Evolutionary conservation across 2,113 vertebrate species (phyloP), one percentile per base, ranked within the genome.

Genomic region (Crocuta crocuta): DNA sequence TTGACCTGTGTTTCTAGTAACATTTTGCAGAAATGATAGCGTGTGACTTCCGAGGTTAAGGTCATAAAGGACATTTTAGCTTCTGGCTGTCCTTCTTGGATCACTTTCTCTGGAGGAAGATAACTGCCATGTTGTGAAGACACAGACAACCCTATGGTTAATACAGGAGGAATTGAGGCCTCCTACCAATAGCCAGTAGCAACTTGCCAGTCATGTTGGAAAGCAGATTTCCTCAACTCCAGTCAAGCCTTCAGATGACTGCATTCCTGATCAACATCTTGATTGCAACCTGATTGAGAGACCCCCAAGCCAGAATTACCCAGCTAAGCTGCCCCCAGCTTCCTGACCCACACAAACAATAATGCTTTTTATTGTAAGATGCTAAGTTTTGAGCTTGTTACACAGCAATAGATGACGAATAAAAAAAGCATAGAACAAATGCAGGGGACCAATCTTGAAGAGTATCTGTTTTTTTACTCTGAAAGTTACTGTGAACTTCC

Each of bases 1-100:
- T 43, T 93, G n/a, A 53, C 31, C 39, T 79, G 5, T 33, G 43
- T 88, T 78, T 68, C 55, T 48, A 63, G 3, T 70, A 28, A 73
- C 48, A 91, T 58, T 91, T 91, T 94, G 35, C 45, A 84, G 21
- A 95, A 92, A 68, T 76, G 43, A 80, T 53, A n/a, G 17, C 45
- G 1, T 74, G 31, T 86, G 79, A 78, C 48, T 66, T 85, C n/a
- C 45, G n/a, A 85, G 7, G 16, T 85, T 43, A 16, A 50, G 39
- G 10, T 58, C 24, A 79, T 93, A 85, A 94, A 91, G 89, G 65
- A 85, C 58, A 68, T 35, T 70, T 43, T 58, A 86, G 76, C 50
- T 88, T 84, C 35, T 50, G 43, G 35, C 61, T 94, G 55, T 97
- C 70, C 50, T 4, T 93, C 17, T 82, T 76, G 21, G 12, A 71